These are phyloP conservation scores for Stylophora pistillata DNA, from an alignment of 64 coral and sea anemone genomes.

Conservation along the genomic window DNA sequence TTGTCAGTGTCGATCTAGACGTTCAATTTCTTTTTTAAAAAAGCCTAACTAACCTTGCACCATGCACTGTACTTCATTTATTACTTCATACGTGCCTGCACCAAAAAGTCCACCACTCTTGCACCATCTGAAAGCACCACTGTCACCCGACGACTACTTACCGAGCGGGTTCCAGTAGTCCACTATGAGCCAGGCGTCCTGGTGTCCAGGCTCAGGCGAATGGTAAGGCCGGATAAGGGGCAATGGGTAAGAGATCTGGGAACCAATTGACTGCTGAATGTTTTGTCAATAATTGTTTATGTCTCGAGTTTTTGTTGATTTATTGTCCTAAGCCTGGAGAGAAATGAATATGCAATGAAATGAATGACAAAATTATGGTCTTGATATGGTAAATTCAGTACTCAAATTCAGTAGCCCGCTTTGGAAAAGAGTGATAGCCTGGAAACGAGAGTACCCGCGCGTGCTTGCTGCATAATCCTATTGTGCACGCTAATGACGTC, in stretches of 20 bases:
- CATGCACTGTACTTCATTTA: slow-evolving; percentile 37
- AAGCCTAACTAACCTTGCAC: slow-evolving; percentile 30
- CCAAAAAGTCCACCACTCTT: slow-evolving; percentile 32
- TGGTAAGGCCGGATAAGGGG: slow-evolving; percentile 1
- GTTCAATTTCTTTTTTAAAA: neutral
- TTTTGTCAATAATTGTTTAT: too few species aligned
- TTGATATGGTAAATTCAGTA: too few species aligned
- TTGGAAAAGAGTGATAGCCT: too few species aligned
- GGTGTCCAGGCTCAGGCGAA: slow-evolving; percentile 19
- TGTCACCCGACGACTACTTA: neutral
- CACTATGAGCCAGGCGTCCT: slow-evolving; percentile 7
- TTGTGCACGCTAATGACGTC: too few species aligned
- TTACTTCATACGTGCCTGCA: slow-evolving; percentile 38
- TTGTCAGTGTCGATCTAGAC: neutral
- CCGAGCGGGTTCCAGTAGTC: neutral
- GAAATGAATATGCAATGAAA: too few species aligned
- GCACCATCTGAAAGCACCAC: slow-evolving; percentile 22
- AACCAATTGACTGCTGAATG: too few species aligned
- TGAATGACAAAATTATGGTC: too few species aligned
- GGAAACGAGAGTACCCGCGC: too few species aligned
- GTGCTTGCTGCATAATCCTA: too few species aligned
- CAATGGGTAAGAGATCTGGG: neutral
- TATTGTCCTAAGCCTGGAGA: too few species aligned
- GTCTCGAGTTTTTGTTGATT: too few species aligned
- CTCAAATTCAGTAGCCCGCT: too few species aligned